phyloP scores from a whole-genome alignment of 2,113 vertebrate species.

The Alexandromys fortis region DNA sequence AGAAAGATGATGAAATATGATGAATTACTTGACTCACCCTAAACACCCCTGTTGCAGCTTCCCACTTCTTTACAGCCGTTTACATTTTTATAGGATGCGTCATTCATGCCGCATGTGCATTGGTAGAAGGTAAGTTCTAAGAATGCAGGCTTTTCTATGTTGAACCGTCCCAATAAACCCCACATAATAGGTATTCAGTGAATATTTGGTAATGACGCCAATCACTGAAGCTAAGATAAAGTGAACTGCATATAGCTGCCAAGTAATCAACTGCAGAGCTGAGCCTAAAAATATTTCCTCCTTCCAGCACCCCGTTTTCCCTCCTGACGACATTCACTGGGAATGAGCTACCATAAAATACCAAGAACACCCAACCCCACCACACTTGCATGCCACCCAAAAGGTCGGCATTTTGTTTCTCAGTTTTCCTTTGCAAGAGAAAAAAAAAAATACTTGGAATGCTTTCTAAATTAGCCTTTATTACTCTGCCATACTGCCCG shows the following conservation, averaged over 20 bases:
- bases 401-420: neutral
- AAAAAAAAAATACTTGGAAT: neutral
- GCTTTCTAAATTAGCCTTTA: neutral
- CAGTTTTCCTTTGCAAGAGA: conserved; percentile 30
- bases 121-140: neutral
- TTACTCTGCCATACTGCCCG: neutral
- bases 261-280: neutral
- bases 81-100: neutral
- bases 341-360: neutral
- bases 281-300: neutral
- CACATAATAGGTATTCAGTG: neutral
- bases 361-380: neutral
- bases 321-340: neutral
- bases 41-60: neutral
- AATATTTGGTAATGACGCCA: conserved; percentile 5
- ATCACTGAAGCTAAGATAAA: neutral
- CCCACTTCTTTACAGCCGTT: neutral
- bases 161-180: neutral
- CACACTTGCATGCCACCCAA: neutral
- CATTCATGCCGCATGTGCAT: neutral
- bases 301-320: neutral
- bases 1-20: neutral
- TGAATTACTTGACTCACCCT: neutral
- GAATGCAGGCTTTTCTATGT: neutral
- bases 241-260: neutral